Evolutionary conservation across 2,113 vertebrate species (phyloP), one percentile per base, ranked within the genome.

Genomic region (Garra rufa): DNA sequence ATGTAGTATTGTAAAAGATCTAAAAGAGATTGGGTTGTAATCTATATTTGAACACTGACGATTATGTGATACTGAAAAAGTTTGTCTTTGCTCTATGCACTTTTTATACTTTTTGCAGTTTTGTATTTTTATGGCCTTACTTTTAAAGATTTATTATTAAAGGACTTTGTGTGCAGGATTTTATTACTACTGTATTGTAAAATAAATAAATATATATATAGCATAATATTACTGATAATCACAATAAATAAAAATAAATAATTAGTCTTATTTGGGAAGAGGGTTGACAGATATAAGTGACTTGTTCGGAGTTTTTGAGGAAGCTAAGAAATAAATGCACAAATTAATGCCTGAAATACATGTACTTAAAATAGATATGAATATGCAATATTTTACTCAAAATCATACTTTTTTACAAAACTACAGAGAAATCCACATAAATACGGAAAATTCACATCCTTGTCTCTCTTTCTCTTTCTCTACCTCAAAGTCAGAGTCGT

Each of bases 401-500:
- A 52, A 19, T 21, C 19, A 21, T 38, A 69, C 65, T 69, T n/a
- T n/a, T n/a, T 67, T 9, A 28, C 3, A 38, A 38, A 69, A 69
- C n/a, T n/a, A n/a, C 4, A 38, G 17, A 38, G 65, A 69, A 10
- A 69, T 69, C 65, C 65, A 38, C 34, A 30, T 59, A 24, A 59
- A n/a, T 10, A 59, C 19, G 4, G 24, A 26, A 24, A 61, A 61
- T 14, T 61, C 52, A 26, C 24, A 87, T 67, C n/a, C 28, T 34
- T 10, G 4, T 26, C 13, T n/a, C n/a, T n/a, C n/a, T n/a, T n/a
- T n/a, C n/a, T n/a, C 43, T 76, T 14, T 69, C 15, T 46, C 30
- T 85, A 97, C 96, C 96, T 97, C 95, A 75, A 98, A 98, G 91
- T 98, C 97, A 0, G 96, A 96, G 92, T 97, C 95, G 0, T 96